Conservation (phyloP, 1,140 invertebrate species). For the Cepaea nemoralis region DNA sequence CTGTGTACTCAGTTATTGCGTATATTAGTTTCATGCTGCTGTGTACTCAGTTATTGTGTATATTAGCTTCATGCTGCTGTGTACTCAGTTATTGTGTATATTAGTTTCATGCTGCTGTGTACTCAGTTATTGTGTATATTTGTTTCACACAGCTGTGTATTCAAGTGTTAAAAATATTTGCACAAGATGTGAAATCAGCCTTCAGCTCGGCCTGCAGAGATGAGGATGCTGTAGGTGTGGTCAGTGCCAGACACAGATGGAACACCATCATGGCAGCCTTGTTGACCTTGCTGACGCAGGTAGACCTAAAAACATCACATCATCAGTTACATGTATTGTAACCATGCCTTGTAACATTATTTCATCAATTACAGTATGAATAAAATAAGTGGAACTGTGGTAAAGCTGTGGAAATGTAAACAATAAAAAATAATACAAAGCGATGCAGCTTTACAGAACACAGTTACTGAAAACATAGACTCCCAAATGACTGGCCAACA, state of each 20-base stretch:
- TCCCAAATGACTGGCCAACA: too few relatives aligned
- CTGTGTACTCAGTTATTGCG: too few relatives aligned
- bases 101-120: too few relatives aligned
- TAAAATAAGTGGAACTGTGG: not conserved
- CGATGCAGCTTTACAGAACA: too few relatives aligned
- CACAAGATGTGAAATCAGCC: slow-evolving; percentile 13
- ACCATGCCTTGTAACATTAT: too few relatives aligned
- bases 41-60: too few relatives aligned
- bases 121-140: too few relatives aligned
- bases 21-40: too few relatives aligned
- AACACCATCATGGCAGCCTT: not conserved
- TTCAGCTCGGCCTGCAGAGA: not conserved
- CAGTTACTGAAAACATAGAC: too few relatives aligned
- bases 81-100: too few relatives aligned
- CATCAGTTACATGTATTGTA: too few relatives aligned
- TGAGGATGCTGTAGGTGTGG: not conserved
- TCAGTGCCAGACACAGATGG: not conserved
- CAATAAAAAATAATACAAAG: not conserved
- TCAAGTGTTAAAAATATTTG: slow-evolving; percentile 54
- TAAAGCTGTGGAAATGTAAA: not conserved
- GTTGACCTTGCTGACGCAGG: not conserved
- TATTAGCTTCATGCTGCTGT: too few relatives aligned
- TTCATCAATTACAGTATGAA: not conserved
- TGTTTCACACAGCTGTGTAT: slow-evolving; percentile 50
- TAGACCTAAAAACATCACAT: not conserved